These are phyloP conservation scores for Sesia bembeciformis DNA, from an alignment of 2,888 invertebrate species.

Conservation along the genomic window DNA sequence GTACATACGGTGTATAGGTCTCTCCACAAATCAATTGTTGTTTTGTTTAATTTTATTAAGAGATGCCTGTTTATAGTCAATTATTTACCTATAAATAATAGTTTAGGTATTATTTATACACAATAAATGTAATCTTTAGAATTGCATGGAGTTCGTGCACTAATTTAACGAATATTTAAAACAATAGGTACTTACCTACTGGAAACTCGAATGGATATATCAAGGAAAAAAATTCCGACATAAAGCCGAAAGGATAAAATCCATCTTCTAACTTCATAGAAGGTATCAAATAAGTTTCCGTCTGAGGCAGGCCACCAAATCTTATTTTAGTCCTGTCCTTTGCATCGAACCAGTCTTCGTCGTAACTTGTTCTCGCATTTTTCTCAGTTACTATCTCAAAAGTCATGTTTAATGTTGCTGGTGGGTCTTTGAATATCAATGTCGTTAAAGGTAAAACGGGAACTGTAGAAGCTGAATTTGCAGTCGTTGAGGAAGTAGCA, in stretches of 20 bases:
- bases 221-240: slow-evolving; percentile 75
- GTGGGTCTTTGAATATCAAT: slow-evolving; percentile 33
- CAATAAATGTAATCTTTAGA: neutral
- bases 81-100: neutral
- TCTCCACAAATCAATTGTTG: too few relatives aligned
- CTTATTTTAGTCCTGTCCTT: slow-evolving; percentile 58
- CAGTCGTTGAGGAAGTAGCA: slow-evolving; percentile 13
- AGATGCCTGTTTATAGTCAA: too few relatives aligned
- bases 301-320: slow-evolving; percentile 61
- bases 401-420: slow-evolving; percentile 29
- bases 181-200: slow-evolving; percentile 63
- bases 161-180: neutral
- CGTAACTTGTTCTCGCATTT: slow-evolving; percentile 35
- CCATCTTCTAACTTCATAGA: slow-evolving; percentile 75
- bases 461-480: slow-evolving; percentile 17
- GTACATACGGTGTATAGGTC: too few relatives aligned
- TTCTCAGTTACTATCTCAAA: slow-evolving; percentile 37
- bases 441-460: slow-evolving; percentile 52
- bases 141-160: neutral
- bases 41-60: too few relatives aligned
- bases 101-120: neutral
- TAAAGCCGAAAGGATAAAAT: slow-evolving; percentile 76
- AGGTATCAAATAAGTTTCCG: slow-evolving; percentile 64
- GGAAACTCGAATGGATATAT: slow-evolving; percentile 80
- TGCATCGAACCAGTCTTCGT: slow-evolving; percentile 53